A percentile compares a stretch with the other conserved stretches of the same genome.
phyloP scores from a whole-genome alignment of 2,888 invertebrate species.

The Rotaria macrura region DNA sequence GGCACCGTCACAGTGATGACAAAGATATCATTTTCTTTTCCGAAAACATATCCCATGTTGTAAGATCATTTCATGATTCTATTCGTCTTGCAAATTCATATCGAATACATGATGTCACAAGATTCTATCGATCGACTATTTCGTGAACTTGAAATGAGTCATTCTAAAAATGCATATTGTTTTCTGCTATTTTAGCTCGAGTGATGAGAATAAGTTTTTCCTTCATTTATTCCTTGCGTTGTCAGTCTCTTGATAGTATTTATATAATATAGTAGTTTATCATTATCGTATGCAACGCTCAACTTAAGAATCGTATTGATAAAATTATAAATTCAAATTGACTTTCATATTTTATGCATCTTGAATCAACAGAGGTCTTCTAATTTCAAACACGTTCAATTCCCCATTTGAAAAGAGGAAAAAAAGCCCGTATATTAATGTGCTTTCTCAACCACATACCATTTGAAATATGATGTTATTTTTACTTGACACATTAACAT shows the following conservation, averaged over 20 bases:
- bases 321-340: neutral
- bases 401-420: too few species aligned
- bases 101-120: conserved; percentile 52
- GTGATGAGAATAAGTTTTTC: too few species aligned
- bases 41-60: conserved; percentile 52
- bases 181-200: too few species aligned
- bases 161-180: too few species aligned
- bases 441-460: too few species aligned
- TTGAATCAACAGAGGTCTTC: neutral
- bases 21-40: conserved; percentile 53
- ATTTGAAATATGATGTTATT: too few species aligned
- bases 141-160: conserved; percentile 52
- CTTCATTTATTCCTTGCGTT: neutral
- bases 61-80: conserved; percentile 55
- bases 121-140: conserved; percentile 55
- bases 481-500: too few species aligned
- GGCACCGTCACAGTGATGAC: conserved; percentile 54
- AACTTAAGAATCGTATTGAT: neutral
- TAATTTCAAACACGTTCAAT: too few species aligned
- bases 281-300: neutral
- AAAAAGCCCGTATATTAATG: too few species aligned
- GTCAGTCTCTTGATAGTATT: neutral
- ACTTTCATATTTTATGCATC: neutral
- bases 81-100: conserved; percentile 53
- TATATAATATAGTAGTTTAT: too few species aligned